Conservation (phyloP, 2,113 vertebrate genomes). For the Boulengeromyrus knoepffleri region DNA sequence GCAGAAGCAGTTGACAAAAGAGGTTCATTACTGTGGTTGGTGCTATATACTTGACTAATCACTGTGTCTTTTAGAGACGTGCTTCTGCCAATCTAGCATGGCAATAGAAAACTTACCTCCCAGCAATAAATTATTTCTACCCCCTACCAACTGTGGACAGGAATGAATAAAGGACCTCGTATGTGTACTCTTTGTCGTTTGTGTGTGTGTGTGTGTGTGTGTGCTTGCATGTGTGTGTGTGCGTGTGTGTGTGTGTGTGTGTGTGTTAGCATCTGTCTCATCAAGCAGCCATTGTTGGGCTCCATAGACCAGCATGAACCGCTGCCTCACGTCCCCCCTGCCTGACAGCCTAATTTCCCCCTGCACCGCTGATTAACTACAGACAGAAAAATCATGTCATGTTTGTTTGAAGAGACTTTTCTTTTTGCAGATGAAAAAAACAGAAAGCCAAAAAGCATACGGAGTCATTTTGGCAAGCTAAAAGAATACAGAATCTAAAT, state of each 20-base stretch:
- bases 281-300: not conserved
- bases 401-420: not conserved
- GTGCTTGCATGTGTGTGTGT: not conserved
- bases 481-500: conserved; percentile 31
- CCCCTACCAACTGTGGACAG: not conserved
- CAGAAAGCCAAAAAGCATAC: not conserved
- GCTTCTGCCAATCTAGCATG: not conserved
- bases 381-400: conserved; percentile 6
- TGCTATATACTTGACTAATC: not conserved
- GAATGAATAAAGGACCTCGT: not conserved
- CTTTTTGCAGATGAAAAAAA: not conserved
- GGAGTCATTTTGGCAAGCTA: conserved; percentile 9
- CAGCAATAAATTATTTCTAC: not conserved
- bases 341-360: conserved; percentile 5
- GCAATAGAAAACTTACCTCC: conserved; percentile 3
- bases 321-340: not conserved
- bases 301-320: not conserved
- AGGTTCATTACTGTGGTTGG: not conserved
- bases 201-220: not conserved
- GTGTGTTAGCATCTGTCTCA: not conserved
- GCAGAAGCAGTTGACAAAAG: not conserved
- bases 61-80: not conserved
- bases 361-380: conserved; percentile 7
- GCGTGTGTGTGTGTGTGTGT: not conserved
- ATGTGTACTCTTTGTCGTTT: not conserved